These are phyloP conservation scores for Sesamia inferens DNA, from an alignment of 2,888 invertebrate genomes.

Conservation along the genomic window DNA sequence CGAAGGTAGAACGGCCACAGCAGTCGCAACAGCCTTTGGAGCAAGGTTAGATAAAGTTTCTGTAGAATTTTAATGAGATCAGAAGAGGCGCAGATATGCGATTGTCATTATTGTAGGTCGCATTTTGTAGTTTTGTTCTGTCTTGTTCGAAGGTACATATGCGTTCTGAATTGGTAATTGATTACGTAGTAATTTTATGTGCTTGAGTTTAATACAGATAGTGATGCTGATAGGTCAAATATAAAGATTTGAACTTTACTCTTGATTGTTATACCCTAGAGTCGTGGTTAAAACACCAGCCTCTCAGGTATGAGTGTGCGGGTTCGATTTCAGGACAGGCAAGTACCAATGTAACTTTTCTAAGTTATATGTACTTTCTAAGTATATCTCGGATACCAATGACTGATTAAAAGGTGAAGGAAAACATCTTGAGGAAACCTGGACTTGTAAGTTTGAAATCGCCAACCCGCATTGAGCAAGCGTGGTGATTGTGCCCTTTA, in stretches of 20 bases:
- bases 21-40: slow-evolving; percentile 86
- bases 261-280: not conserved
- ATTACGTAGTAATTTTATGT: not conserved
- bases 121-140: slow-evolving; percentile 20
- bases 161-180: slow-evolving; percentile 44
- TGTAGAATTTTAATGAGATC: slow-evolving; percentile 68
- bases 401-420: too few species aligned
- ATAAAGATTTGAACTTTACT: not conserved
- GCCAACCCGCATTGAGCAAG: too few species aligned
- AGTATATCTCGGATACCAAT: too few species aligned
- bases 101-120: slow-evolving; percentile 29
- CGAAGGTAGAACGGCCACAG: slow-evolving; percentile 76
- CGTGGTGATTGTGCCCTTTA: too few species aligned
- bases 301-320: too few species aligned
- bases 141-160: slow-evolving; percentile 27
- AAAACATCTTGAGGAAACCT: too few species aligned
- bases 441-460: too few species aligned
- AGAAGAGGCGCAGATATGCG: slow-evolving; percentile 43
- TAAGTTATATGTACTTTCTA: too few species aligned
- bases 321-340: too few species aligned
- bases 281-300: too few species aligned
- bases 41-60: slow-evolving; percentile 76
- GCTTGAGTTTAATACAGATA: not conserved
- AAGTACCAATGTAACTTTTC: too few species aligned
- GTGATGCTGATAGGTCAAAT: not conserved